phyloP scores from a whole-genome alignment of 2,888 invertebrate species.

The Deilephila porcellus region DNA sequence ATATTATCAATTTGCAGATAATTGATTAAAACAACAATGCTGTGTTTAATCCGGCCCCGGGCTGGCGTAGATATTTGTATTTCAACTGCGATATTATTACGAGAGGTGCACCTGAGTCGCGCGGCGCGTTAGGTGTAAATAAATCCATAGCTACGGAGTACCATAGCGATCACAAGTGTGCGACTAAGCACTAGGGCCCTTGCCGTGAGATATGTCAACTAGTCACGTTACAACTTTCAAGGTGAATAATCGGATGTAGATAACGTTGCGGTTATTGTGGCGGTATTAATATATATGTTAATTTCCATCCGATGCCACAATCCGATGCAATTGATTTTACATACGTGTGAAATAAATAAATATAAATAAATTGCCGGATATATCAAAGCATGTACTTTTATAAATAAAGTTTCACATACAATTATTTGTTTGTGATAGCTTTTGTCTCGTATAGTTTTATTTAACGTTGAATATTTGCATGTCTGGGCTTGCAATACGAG shows the following conservation, averaged over 20 bases:
- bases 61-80: constrained; percentile 52
- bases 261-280: constrained; percentile 39
- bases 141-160: constrained; percentile 48
- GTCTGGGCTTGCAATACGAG: not conserved
- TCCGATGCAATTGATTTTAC: no score
- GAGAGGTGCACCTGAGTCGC: constrained; percentile 58
- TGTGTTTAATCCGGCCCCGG: constrained; percentile 47
- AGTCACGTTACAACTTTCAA: constrained; percentile 60
- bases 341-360: no score
- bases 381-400: no score
- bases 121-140: constrained; percentile 53
- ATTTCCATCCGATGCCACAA: not conserved
- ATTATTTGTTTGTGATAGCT: no score
- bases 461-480: not conserved
- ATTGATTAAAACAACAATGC: constrained; percentile 7
- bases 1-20: constrained; percentile 13
- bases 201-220: constrained; percentile 52
- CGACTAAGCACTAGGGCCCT: constrained; percentile 44
- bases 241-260: constrained; percentile 47
- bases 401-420: no score
- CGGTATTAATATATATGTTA: constrained; percentile 25
- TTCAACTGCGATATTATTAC: constrained; percentile 60
- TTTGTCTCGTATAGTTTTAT: not conserved
- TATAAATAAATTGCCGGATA: no score
- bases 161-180: constrained; percentile 46